phyloP scores from a whole-genome alignment of 2,888 invertebrate genomes.

The Empis stercorea region DNA sequence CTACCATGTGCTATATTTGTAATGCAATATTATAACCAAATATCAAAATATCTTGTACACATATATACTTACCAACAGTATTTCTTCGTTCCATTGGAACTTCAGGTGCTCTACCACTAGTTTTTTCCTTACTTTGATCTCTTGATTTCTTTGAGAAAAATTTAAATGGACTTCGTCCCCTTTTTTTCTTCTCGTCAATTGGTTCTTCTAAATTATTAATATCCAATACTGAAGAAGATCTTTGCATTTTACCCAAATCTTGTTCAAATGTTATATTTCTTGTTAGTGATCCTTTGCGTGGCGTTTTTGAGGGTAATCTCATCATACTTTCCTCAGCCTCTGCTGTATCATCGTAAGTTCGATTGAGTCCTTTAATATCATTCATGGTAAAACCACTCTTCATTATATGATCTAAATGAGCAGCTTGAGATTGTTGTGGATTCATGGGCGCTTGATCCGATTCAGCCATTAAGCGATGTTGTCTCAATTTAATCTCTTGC shows the following conservation, averaged over 20 bases:
- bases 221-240: constrained; percentile 64
- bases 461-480: constrained; percentile 64
- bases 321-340: constrained; percentile 53
- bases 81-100: constrained; percentile 31
- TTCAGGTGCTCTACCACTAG: constrained; percentile 24
- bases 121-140: constrained; percentile 53
- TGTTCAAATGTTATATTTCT: constrained; percentile 40
- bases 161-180: constrained; percentile 86
- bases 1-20: constrained; percentile 33
- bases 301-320: constrained; percentile 54
- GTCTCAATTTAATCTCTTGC: constrained; percentile 80
- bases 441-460: constrained; percentile 30
- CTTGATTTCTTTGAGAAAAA: constrained; percentile 72
- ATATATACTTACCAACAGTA: constrained; percentile 22
- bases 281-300: constrained; percentile 61
- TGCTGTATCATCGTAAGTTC: constrained; percentile 73
- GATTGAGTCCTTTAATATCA: constrained; percentile 80
- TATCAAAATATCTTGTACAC: background rate
- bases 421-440: constrained; percentile 35
- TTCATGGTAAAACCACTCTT: constrained; percentile 82
- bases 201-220: constrained; percentile 55
- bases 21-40: background rate
- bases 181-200: constrained; percentile 53
- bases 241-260: constrained; percentile 41
- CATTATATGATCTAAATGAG: constrained; percentile 83